Percentiles rank a stretch among this genome's conserved stretches.
Evolutionary conservation across 2,888 invertebrate species (phyloP).

Genomic region (Xiphydria camelus): DNA sequence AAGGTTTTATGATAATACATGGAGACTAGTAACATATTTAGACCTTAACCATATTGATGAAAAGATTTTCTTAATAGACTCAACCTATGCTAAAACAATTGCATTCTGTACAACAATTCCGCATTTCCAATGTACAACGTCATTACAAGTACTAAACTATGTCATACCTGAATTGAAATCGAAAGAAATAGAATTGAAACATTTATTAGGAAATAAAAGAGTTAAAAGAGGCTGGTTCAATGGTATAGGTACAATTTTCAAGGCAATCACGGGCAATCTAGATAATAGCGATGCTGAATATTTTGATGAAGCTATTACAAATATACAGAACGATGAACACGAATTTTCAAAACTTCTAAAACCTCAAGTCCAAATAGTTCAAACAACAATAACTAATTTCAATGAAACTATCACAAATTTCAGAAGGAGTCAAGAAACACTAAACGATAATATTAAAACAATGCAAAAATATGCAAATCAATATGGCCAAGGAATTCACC

Average conservation of each 20-base stretch:
- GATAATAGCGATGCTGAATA: constrained; percentile 18
- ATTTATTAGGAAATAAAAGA: neutral
- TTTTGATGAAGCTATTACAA: constrained; percentile 21
- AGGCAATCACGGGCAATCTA: constrained; percentile 3
- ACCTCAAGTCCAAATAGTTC: too few relatives aligned
- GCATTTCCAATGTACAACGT: neutral
- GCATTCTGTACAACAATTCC: too few relatives aligned
- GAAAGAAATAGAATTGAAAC: neutral
- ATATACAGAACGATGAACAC: constrained; percentile 19
- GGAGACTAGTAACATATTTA: constrained; percentile 8
- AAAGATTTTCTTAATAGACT: constrained; percentile 6
- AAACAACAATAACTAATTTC: constrained; percentile 21
- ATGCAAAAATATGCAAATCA: constrained; percentile 18
- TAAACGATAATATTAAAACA: constrained; percentile 22
- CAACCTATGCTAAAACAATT: constrained; percentile 1
- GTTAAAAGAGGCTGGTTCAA: constrained; percentile 10
- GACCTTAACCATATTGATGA: constrained; percentile 4
- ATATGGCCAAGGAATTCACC: too few relatives aligned
- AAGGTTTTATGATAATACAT: constrained; percentile 4
- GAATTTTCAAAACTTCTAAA: constrained; percentile 19
- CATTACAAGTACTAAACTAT: neutral
- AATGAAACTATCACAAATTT: constrained; percentile 21
- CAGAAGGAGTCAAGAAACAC: constrained; percentile 19
- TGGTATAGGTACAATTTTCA: constrained; percentile 10
- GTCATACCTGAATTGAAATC: neutral